phyloP scores from a whole-genome alignment of 2,888 invertebrate species.

The Netelia fuscicornis region DNA sequence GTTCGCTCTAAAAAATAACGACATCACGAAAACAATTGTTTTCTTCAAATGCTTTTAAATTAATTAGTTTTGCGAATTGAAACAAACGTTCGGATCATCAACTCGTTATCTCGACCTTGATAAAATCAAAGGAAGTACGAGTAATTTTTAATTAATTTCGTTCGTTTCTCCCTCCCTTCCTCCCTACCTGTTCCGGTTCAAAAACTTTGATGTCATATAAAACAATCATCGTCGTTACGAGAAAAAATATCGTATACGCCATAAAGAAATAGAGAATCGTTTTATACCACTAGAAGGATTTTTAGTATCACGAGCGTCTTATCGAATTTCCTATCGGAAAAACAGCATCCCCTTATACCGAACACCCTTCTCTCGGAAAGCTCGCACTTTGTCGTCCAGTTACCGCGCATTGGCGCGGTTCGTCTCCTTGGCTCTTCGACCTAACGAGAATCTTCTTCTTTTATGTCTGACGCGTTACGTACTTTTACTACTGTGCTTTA shows the following conservation, averaged over 20 bases:
- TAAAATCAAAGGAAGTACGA: background rate
- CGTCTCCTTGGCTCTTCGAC: background rate
- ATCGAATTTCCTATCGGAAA: conserved; percentile 16
- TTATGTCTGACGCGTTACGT: conserved; percentile 55
- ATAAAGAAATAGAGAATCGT: conserved; percentile 4
- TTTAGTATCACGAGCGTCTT: conserved; percentile 26
- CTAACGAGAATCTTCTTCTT: conserved; percentile 33
- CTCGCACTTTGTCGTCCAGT: conserved; percentile 7
- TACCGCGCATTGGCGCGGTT: background rate
- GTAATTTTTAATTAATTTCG: background rate
- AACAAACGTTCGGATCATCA: background rate
- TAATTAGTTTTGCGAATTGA: no score
- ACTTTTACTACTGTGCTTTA: conserved; percentile 52
- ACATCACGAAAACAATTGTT: no score
- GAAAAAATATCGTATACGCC: background rate
- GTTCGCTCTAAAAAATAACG: background rate
- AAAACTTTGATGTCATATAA: conserved; percentile 7
- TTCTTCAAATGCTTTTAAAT: no score
- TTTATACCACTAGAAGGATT: background rate
- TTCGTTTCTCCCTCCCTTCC: background rate
- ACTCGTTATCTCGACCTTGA: background rate
- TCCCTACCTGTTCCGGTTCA: background rate
- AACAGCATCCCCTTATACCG: background rate
- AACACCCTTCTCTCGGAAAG: conserved; percentile 9
- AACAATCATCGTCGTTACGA: conserved; percentile 22